Evolutionary conservation across 2,888 invertebrate genomes (phyloP).

Genomic region (Cephalotes varians): DNA sequence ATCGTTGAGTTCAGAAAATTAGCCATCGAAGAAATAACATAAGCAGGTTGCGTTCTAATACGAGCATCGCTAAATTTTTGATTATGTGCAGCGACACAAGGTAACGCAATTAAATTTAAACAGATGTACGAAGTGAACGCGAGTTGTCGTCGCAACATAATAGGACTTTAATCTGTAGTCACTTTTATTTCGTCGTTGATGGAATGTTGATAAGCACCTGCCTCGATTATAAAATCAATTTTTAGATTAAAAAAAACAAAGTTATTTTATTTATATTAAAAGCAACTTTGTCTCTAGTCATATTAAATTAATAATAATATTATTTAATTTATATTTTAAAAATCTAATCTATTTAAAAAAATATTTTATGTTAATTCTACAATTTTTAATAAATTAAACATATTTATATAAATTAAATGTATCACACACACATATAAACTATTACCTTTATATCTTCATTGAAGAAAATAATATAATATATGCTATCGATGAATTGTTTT

Average conservation of each 20-base stretch:
- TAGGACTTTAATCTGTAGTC: background rate
- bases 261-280: background rate
- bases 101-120: background rate
- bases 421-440: too few relatives aligned
- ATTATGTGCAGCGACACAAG: background rate
- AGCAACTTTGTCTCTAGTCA: slow-evolving; percentile 6
- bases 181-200: slow-evolving; percentile 48
- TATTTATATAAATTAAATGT: too few relatives aligned
- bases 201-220: background rate
- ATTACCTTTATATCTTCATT: too few relatives aligned
- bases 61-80: background rate
- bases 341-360: too few relatives aligned
- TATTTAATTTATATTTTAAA: too few relatives aligned
- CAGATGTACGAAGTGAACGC: background rate
- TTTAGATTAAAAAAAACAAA: background rate
- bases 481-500: too few relatives aligned
- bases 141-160: slow-evolving; percentile 6
- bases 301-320: too few relatives aligned
- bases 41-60: slow-evolving; percentile 75
- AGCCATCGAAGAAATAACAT: slow-evolving; percentile 74
- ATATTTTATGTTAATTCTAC: too few relatives aligned
- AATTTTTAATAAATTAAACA: too few relatives aligned
- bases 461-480: too few relatives aligned
- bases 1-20: slow-evolving; percentile 64
- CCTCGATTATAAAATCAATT: background rate